These are phyloP conservation scores for Palaemon carinicauda DNA, from an alignment of 1,140 invertebrate species.

Conservation along the genomic window DNA sequence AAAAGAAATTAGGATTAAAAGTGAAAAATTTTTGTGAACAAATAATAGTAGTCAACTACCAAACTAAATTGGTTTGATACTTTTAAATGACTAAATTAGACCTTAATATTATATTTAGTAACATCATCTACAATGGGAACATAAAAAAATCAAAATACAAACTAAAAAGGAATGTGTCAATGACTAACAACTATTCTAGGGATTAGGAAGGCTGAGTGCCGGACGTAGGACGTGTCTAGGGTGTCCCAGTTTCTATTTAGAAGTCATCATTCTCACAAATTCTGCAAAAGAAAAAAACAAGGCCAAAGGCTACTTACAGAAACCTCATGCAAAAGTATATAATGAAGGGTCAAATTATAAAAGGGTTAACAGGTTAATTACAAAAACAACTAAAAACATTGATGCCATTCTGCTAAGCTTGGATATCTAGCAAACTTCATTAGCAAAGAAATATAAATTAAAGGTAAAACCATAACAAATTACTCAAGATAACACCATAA, in stretches of 20 bases:
- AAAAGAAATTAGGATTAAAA: background rate
- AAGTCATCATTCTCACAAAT: conserved; percentile 56
- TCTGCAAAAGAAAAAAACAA: conserved; percentile 45
- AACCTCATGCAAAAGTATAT: conserved; percentile 6
- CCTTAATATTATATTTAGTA: too few relatives aligned
- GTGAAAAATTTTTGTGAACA: too few relatives aligned
- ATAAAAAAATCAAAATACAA: background rate
- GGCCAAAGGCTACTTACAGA: conserved; percentile 20
- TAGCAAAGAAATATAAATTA: background rate
- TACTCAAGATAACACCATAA: too few relatives aligned
- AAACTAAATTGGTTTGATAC: too few relatives aligned
- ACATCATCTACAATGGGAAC: background rate
- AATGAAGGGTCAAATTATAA: background rate
- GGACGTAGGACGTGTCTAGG: conserved; percentile 19
- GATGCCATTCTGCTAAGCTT: too few relatives aligned
- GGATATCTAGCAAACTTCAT: too few relatives aligned
- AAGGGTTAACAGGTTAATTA: background rate
- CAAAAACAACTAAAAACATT: background rate
- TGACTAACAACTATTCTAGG: conserved; percentile 45
- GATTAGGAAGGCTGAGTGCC: conserved; percentile 41
- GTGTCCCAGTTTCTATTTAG: conserved; percentile 27
- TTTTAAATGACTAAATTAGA: background rate
- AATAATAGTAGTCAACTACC: too few relatives aligned
- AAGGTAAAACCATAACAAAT: too few relatives aligned
- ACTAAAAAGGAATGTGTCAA: background rate